Evolutionary conservation across 2,113 vertebrate genomes (phyloP), one percentile per base, ranked within the genome.

Genomic region (Pseudonaja textilis): DNA sequence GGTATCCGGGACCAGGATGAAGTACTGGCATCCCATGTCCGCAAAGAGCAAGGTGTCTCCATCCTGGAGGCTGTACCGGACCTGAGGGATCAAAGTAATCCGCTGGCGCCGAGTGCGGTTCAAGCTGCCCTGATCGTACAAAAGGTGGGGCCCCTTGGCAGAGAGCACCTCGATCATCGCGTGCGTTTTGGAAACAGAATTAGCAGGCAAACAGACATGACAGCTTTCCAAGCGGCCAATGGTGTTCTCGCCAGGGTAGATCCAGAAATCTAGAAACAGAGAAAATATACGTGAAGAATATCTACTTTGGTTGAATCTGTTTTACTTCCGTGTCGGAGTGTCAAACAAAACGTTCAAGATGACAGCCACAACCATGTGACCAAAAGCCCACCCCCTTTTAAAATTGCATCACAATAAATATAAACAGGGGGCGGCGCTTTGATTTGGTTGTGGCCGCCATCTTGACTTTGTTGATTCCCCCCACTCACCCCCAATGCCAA

Each of bases 121-220:
- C 96, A 99, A 97, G 96, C 99, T 99, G 9, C 97, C 98, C 85
- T 96, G 96, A 93, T 99, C 99, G 95, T 97, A 98, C 85, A 99
- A 95, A 74, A 98, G 90, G 81, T 98, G 97, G 52, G 98, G 97
- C 12, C 94, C 95, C 42, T 96, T 93, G 5, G 85, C 56, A 56
- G 97, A 96, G 2, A 91, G 95, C 87, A 97, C 95, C 25, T 96
- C 95, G 54, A 94, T 95, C 69, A 95, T 91, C 0, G 98, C 98
- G 34, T 99, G 99, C 61, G 95, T 97, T 95, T 98, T 98, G 74
- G 99, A 99, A 92, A 99, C 95, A 4, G 98, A 98, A 29, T 97
- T 93, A 5, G 97, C 98, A 0, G 94, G 95, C 50, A 99, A 96
- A 39, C 93, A 93, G 95, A 98, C 93, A 23, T 97, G 95, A 95